Evolutionary conservation across 2,797 vertebrate species (phyloP), one percentile per base, ranked within the genome.

Genomic region (Sebastes minor): DNA sequence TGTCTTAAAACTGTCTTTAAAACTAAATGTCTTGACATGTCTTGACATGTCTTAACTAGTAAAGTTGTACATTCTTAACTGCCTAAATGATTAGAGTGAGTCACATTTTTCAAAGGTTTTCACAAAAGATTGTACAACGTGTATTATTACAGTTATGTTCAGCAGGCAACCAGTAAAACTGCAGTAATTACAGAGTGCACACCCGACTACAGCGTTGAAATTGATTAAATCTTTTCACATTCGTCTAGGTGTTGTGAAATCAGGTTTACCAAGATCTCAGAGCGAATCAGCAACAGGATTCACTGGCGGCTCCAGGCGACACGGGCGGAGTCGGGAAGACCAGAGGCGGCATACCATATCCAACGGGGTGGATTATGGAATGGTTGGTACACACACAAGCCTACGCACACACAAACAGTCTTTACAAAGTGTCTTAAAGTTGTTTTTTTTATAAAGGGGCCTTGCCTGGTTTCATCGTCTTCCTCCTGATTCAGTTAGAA

Each of bases 341-440:
- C 97, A 96, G 72, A 94, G 98, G 52, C 94, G 98, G 32, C 98
- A 99, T 85, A 99, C 98, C 72, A 97, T 99, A 89, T 95, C 97
- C 84, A 97, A 92, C 0, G 97, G 98, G 0, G 96, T 98, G 80
- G 98, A 99, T 92, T 99, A 98, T 8, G 93, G 95, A 86, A 91
- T 96, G 97, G 98, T 99, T 92, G 88, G 96, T 81, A 27, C 22
- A 79, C 28, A 32, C 60, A 52, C 42, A 42, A 62, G n/a, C 38
- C 46, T 64, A 66, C 35, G 55, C 49, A 63, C 65, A 65, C 62
- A 42, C 63, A 67, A 63, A 55, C 59, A 18, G 8, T 38, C 3
- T 25, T 14, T 32, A 13, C 30, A 20, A 35, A 49, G 61, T 2
- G 52, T 27, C 4, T 61, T 38, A 25, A 30, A 42, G 42, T 52